Conservation (phyloP, 2,113 vertebrate genomes). For the Pomatostomus ruficeps region DNA sequence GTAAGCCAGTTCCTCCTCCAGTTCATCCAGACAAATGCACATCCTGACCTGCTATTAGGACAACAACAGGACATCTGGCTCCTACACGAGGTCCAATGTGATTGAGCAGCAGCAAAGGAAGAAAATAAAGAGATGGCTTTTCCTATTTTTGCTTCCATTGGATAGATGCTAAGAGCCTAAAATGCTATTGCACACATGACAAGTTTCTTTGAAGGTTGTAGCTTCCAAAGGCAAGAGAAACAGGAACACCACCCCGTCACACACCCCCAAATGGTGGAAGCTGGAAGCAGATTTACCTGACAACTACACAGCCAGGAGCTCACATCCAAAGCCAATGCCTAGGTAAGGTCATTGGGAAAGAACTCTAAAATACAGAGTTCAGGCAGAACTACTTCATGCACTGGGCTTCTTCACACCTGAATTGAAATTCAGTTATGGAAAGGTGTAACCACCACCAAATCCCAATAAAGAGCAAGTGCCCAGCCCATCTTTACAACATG, state of each 20-base stretch:
- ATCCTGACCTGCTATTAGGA: background rate
- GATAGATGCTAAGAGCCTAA: background rate
- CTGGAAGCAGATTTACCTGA: rapidly evolving
- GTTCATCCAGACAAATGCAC: background rate
- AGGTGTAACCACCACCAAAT: background rate
- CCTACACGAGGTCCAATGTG: rapidly evolving
- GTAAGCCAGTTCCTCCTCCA: background rate
- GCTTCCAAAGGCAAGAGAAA: background rate
- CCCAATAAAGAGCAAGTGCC: background rate
- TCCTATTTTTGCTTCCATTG: background rate
- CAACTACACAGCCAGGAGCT: background rate
- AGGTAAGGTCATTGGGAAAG: background rate
- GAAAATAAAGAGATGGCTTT: background rate
- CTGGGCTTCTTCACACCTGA: background rate
- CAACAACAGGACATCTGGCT: background rate
- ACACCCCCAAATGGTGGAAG: rapidly evolving
- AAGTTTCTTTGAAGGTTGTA: background rate
- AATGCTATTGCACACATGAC: background rate
- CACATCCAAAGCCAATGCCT: background rate
- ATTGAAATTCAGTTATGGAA: background rate
- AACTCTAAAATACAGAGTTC: background rate
- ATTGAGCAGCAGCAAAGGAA: background rate
- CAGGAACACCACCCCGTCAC: background rate
- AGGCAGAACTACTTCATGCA: background rate
- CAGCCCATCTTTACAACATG: background rate